A percentile compares a stretch with the other conserved stretches of the same genome.
Conservation (phyloP, 2,888 invertebrate species). For the Sminthurinus aureus region DNA sequence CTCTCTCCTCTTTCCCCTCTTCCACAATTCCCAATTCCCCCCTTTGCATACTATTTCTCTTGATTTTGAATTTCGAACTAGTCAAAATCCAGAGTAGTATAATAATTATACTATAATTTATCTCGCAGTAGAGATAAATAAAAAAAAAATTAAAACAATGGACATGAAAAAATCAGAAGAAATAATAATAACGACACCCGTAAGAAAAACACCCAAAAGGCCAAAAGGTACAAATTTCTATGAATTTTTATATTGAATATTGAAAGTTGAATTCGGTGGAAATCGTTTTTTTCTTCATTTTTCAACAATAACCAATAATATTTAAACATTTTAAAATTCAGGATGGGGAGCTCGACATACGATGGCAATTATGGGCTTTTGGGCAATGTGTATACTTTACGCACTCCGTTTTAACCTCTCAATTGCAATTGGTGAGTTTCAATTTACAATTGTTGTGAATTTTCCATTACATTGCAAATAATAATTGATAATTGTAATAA, state of each 20-base stretch:
- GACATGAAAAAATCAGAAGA: neutral
- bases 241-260: no score
- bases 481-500: no score
- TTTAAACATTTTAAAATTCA: slow-evolving; percentile 10
- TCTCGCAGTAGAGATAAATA: neutral
- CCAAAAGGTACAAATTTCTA: slow-evolving; percentile 10
- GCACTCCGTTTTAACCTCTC: slow-evolving; percentile 55
- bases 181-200: neutral
- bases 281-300: neutral
- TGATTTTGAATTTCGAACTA: no score
- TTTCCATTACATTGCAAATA: no score
- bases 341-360: slow-evolving; percentile 56
- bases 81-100: no score
- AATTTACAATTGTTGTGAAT: no score
- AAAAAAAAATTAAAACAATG: neutral
- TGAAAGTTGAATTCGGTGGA: no score
- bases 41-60: no score
- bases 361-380: slow-evolving; percentile 53
- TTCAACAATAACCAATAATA: neutral
- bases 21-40: no score
- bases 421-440: slow-evolving; percentile 49
- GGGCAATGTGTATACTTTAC: slow-evolving; percentile 54
- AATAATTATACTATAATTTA: no score
- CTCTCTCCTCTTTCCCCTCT: no score
- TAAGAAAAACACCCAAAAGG: neutral